Conservation (phyloP, 2,888 invertebrate genomes). For the Autographa gamma region DNA sequence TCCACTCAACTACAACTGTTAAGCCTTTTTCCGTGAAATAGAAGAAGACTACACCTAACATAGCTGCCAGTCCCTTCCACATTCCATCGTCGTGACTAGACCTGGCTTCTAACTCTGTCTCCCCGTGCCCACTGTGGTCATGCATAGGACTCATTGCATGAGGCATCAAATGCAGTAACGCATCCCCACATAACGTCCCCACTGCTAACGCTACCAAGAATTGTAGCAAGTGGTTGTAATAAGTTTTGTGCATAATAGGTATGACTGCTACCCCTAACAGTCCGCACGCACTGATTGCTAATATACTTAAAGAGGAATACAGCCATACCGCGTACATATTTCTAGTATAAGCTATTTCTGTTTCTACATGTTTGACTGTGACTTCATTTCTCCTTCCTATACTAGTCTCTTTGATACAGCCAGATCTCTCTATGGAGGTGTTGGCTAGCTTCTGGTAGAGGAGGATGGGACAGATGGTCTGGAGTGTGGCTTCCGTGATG, state of each 20-base stretch:
- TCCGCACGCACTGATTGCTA: constrained; percentile 96
- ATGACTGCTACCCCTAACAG: constrained; percentile 96
- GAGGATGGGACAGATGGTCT: constrained; percentile 91
- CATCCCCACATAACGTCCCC: constrained; percentile 97
- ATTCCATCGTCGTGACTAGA: constrained; percentile 91
- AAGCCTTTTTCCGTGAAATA: constrained; percentile 96
- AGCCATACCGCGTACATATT: constrained; percentile 92
- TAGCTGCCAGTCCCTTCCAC: constrained; percentile 95
- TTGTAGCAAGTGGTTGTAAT: constrained; percentile 96
- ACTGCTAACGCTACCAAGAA: constrained; percentile 97
- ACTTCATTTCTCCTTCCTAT: constrained; percentile 53
- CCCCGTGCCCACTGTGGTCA: constrained; percentile 67
- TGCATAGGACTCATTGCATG: constrained; percentile 91
- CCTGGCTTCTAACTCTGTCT: constrained; percentile 55
- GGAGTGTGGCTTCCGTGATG: constrained; percentile 77
- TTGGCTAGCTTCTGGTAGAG: constrained; percentile 90
- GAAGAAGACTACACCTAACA: constrained; percentile 95
- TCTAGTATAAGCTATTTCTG: constrained; percentile 71
- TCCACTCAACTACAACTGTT: constrained; percentile 94
- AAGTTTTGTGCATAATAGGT: constrained; percentile 96
- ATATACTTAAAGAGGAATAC: constrained; percentile 94
- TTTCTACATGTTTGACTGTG: constrained; percentile 43
- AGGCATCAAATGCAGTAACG: constrained; percentile 96
- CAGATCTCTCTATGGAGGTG: constrained; percentile 85
- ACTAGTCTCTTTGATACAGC: constrained; percentile 86